These are phyloP conservation scores for Drosophila lutescens DNA, from an alignment of 2,888 invertebrate species.

Conservation along the genomic window DNA sequence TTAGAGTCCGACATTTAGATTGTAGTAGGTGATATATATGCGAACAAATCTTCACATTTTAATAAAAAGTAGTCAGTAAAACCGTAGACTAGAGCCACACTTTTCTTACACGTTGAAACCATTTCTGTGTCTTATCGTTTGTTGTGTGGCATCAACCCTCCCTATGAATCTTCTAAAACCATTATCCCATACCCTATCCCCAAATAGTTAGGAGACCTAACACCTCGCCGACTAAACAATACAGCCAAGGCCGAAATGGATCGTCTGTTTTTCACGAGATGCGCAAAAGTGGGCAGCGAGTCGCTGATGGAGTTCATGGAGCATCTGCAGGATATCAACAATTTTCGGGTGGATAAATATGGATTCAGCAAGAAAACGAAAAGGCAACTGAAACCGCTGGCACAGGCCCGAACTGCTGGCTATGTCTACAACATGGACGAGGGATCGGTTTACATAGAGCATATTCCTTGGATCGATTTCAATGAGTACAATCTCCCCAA, in stretches of 20 bases:
- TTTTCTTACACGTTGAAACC: slow-evolving; percentile 25
- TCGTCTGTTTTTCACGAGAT: slow-evolving; percentile 94
- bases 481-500: slow-evolving; percentile 90
- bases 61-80: slow-evolving; percentile 36
- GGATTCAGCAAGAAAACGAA: slow-evolving; percentile 43
- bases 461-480: slow-evolving; percentile 94
- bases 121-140: slow-evolving; percentile 44
- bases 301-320: slow-evolving; percentile 89
- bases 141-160: slow-evolving; percentile 43
- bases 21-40: slow-evolving; percentile 20
- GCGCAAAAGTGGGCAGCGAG: slow-evolving; percentile 95
- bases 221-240: slow-evolving; percentile 87
- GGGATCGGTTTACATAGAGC: slow-evolving; percentile 93
- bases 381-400: slow-evolving; percentile 86
- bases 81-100: slow-evolving; percentile 32
- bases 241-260: slow-evolving; percentile 90
- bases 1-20: slow-evolving; percentile 5
- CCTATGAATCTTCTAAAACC: slow-evolving; percentile 18
- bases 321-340: slow-evolving; percentile 72
- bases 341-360: slow-evolving; percentile 87
- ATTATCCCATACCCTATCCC: slow-evolving; percentile 5
- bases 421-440: slow-evolving; percentile 88
- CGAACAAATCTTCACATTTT: slow-evolving; percentile 21
- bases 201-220: slow-evolving; percentile 58
- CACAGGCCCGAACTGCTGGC: slow-evolving; percentile 89